phyloP scores from a whole-genome alignment of 2,113 vertebrate genomes.

The Anguilla japonica region DNA sequence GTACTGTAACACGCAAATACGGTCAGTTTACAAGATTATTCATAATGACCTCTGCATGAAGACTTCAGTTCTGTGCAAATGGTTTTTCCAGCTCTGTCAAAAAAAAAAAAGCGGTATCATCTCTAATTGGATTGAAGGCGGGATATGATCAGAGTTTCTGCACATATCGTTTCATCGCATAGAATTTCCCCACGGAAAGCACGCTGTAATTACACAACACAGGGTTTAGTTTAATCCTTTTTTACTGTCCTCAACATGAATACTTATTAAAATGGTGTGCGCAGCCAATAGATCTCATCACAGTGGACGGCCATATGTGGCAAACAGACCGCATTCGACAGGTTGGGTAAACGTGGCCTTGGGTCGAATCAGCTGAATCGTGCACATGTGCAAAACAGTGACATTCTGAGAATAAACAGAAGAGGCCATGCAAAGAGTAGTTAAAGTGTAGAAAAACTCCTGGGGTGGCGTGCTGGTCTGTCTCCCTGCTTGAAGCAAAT shows the following conservation, averaged over 20 bases:
- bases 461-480: neutral
- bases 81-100: neutral
- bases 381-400: conserved; percentile 23
- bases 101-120: neutral
- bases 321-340: neutral
- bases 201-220: neutral
- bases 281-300: neutral
- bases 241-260: neutral
- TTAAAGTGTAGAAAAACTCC: neutral
- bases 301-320: neutral
- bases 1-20: neutral
- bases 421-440: conserved; percentile 33
- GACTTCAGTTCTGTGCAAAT: neutral
- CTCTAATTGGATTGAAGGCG: conserved; percentile 11
- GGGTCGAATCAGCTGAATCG: neutral
- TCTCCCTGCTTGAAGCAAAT: neutral
- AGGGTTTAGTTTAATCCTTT: neutral
- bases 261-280: neutral
- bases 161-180: conserved; percentile 8
- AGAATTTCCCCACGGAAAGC: neutral
- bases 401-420: conserved; percentile 45
- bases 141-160: neutral
- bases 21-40: neutral
- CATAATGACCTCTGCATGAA: neutral
- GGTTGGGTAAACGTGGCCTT: neutral